These are phyloP conservation scores for Meandrusa payeni DNA, from an alignment of 2,888 invertebrate genomes.

Conservation along the genomic window DNA sequence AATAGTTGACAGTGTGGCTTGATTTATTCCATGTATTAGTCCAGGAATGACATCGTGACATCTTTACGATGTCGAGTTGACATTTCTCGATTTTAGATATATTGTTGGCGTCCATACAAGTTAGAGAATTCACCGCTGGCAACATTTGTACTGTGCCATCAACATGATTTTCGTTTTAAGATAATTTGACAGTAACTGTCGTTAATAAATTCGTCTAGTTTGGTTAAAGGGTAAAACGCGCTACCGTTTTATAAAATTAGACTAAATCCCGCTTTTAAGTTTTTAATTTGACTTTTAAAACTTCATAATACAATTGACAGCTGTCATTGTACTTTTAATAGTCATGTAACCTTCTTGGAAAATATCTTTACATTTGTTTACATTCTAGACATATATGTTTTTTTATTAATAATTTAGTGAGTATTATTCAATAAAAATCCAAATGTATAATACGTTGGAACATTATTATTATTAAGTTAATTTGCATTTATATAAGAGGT, in stretches of 20 bases:
- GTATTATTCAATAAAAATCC: no score
- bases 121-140: slow-evolving; percentile 1
- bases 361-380: no score
- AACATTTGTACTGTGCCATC: slow-evolving; percentile 17
- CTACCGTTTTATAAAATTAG: no score
- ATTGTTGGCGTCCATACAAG: slow-evolving; percentile 18
- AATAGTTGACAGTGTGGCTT: slow-evolving; percentile 1
- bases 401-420: no score
- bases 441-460: no score
- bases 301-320: no score
- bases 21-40: slow-evolving; percentile 8
- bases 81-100: slow-evolving; percentile 2
- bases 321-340: no score
- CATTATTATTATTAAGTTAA: slow-evolving; percentile 13
- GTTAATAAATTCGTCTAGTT: background rate
- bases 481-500: slow-evolving; percentile 15
- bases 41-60: background rate
- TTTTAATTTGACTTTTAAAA: no score
- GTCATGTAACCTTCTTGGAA: no score
- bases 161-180: background rate
- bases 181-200: background rate
- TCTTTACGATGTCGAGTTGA: slow-evolving; percentile 1
- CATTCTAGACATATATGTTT: no score
- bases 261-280: no score
- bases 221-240: no score